These are phyloP conservation scores for Lagenorhynchus albirostris DNA, from an alignment of 2,113 vertebrate species.

Conservation along the genomic window DNA sequence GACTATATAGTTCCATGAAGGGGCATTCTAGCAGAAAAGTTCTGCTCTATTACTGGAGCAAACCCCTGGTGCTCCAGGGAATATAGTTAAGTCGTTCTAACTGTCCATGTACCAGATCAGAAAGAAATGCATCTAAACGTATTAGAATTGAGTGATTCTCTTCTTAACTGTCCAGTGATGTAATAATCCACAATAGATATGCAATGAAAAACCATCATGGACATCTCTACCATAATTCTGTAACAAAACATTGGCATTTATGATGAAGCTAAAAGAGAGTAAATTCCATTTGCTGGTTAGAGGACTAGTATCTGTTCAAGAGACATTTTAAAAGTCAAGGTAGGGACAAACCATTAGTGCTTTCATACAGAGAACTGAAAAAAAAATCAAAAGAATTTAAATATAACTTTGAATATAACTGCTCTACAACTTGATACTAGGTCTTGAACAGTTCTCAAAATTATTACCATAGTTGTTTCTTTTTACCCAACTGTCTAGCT, in stretches of 20 bases:
- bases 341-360: not conserved
- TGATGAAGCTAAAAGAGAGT: not conserved
- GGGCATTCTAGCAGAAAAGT: not conserved
- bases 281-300: not conserved
- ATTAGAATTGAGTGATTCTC: not conserved
- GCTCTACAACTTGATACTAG: not conserved
- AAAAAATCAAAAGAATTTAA: not conserved
- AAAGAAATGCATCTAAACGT: not conserved
- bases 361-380: not conserved
- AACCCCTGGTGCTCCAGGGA: not conserved
- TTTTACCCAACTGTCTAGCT: not conserved
- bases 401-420: not conserved
- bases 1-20: not conserved
- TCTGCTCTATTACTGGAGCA: not conserved
- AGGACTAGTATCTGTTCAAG: not conserved
- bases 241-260: not conserved
- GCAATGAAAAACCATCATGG: not conserved
- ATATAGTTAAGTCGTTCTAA: not conserved
- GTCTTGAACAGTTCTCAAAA: not conserved
- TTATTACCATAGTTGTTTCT: not conserved
- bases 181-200: not conserved
- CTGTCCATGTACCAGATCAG: not conserved
- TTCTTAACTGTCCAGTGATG: not conserved
- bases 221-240: not conserved
- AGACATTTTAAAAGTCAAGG: not conserved